phyloP scores from a whole-genome alignment of 1,140 invertebrate species.

The Trichonephila inaurata region DNA sequence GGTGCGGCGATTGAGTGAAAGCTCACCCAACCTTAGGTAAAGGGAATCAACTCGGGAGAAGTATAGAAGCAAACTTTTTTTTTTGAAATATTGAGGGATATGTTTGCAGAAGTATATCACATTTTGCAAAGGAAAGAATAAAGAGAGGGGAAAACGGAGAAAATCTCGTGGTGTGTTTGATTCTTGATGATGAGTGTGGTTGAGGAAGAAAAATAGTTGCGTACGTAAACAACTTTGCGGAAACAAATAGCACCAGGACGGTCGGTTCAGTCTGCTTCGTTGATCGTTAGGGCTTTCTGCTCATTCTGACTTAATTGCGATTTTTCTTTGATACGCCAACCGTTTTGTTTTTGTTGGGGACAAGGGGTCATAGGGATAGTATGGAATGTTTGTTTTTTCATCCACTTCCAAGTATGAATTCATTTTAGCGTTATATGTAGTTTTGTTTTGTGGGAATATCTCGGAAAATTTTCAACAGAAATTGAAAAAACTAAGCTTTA shows the following conservation, averaged over 20 bases:
- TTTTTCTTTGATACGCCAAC: conserved; percentile 53
- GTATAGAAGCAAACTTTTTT: conserved; percentile 42
- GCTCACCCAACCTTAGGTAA: conserved; percentile 50
- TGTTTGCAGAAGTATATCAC: conserved; percentile 72
- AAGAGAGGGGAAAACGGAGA: background rate
- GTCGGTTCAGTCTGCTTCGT: conserved; percentile 70
- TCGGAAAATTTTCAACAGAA: background rate
- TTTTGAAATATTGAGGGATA: conserved; percentile 57
- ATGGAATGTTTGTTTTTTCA: conserved; percentile 4
- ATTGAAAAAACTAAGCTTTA: background rate
- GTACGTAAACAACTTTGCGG: conserved; percentile 13
- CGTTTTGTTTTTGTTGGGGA: background rate
- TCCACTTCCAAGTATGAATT: background rate
- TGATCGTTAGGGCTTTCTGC: conserved; percentile 58
- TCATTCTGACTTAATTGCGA: background rate
- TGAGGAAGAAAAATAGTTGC: conserved; percentile 31
- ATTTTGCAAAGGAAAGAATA: conserved; percentile 60
- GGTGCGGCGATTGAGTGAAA: conserved; percentile 56
- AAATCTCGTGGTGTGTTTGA: background rate
- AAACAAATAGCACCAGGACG: conserved; percentile 73
- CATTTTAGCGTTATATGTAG: background rate
- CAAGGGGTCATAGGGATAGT: background rate
- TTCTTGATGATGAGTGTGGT: background rate
- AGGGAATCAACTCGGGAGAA: conserved; percentile 38
- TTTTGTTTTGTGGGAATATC: background rate